Percentiles rank a stretch among this genome's conserved stretches.
Conservation (phyloP, 1,140 invertebrate genomes). For the Listronotus bonariensis region DNA sequence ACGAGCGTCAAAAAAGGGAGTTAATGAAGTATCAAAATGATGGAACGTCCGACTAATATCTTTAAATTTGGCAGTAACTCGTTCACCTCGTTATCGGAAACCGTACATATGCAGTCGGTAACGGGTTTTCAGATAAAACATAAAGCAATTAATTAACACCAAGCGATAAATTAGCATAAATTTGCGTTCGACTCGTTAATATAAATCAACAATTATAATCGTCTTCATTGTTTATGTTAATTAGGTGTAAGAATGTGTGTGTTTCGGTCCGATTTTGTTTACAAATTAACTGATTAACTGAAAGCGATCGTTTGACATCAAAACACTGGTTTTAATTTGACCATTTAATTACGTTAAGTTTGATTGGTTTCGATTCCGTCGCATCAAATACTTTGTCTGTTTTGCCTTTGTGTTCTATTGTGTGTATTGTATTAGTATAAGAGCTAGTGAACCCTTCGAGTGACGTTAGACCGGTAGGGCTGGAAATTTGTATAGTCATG, state of each 20-base stretch:
- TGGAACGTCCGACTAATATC: constrained; percentile 20
- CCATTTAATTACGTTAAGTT: no score
- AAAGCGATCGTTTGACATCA: no score
- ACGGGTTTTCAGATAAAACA: constrained; percentile 21
- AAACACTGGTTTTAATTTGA: no score
- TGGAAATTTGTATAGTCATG: no score
- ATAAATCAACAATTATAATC: constrained; percentile 36
- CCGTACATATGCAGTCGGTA: constrained; percentile 15
- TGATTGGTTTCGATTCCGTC: no score
- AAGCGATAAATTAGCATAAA: constrained; percentile 27
- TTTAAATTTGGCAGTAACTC: constrained; percentile 20
- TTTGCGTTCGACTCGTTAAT: constrained; percentile 28
- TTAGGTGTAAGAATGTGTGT: constrained; percentile 21
- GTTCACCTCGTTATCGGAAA: constrained; percentile 18
- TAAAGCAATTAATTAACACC: constrained; percentile 28
- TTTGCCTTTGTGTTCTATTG: no score
- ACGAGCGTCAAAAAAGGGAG: constrained; percentile 15
- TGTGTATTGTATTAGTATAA: no score
- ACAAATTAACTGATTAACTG: constrained; percentile 23
- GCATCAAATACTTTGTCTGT: no score
- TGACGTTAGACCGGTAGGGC: no score
- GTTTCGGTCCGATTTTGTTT: constrained; percentile 17
- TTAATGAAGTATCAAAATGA: constrained; percentile 28
- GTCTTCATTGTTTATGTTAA: constrained; percentile 32
- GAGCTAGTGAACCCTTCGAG: no score